Base-by-base conservation (phyloP, 2,888 invertebrate species). In the Stenolophus ochropezus region DNA sequence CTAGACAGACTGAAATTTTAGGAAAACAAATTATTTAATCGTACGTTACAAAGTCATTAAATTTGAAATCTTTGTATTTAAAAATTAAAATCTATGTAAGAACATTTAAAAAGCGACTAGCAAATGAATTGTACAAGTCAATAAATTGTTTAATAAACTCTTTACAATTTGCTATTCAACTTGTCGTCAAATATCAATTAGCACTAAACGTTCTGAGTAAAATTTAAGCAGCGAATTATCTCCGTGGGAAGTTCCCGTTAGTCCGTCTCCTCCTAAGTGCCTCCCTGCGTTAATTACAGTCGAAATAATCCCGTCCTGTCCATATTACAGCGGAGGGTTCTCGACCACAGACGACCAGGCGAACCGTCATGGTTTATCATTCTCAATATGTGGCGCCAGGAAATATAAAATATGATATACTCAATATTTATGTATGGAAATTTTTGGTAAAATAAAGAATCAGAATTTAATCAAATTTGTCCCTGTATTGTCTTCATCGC, bases 301-400 rank as follows among this genome's bases (percentile, higher is more conserved):
- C 42, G 65, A 69, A 69, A 69, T 69, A 69, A 69, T 69, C 65
- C 65, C 33, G 65, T 69, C 65, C 65, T 42, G 33, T 42, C 33
- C 4, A 42, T 11, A 42, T 42, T 42, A 42, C 33, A 42, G 33
- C 33, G 3, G 11, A 11, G 11, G 33, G 6, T 11, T 42, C 33
- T 42, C 4, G 8, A 42, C 8, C 6, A 42, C 6, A 42, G 4
- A 42, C 33, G 33, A 42, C 11, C 6, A 42, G 33, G 11, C 6
- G 1, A 25, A 14, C 27, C 27, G 23, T 61, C 23, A 61, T 16
- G 61, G 25, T 61, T 61, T 61, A 27, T 61, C n/a, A 61, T 61
- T 61, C 25, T 61, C 14, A 56, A 61, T 61, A 61, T 61, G 14
- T 61, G 61, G 61, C 61, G 61, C 61, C 61, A 23, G 23, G 33